Base-by-base conservation (phyloP, 2,888 invertebrate species). In the Tetanocera ferruginea region DNA sequence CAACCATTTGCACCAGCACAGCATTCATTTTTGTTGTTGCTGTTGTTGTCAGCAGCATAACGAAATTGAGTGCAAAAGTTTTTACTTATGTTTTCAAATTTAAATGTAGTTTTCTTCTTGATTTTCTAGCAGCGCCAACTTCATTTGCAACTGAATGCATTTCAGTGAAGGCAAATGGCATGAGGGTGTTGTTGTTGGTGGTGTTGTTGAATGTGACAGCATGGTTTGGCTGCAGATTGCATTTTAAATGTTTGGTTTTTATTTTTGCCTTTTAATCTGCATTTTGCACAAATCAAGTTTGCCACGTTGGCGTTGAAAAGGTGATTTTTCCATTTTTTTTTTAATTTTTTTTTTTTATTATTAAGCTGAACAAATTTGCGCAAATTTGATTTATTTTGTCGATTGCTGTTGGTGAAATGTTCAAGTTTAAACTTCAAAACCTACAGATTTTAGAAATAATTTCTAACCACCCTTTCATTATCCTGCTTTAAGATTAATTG, bases 1-100 rank as follows among this genome's bases (percentile, higher is more conserved):
- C 72, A 72, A 60, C 72, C 72, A 72, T 72, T 72, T 72, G 57
- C 60, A 57, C 57, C 72, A 57, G 72, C 51, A 69, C 69, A 69
- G 51, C 69, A 69, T 51, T 69, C 51, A 23, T 69, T 69, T n/a
- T 37, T 25, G 60, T 19, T 67, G 43, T 23, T 67, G 67, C 23
- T 67, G 67, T n/a, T 19, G 17, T 5, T 67, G 37, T 19, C 23
- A n/a, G 43, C 11, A 2, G 43, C 3, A 43, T 11, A 43, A 43
- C 43, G 71, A 72, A 72, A 72, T 72, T 72, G 71, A 72, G 57
- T 72, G 71, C 71, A 57, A 72, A 72, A 72, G 71, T 72, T 72
- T 72, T 72, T 72, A 57, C 71, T 69, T 57, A 72, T 72, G 71
- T 37, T 57, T 72, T 72, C 71, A 72, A 72, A 72, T 72, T 72